Percentiles rank a stretch among this genome's conserved stretches.
These are phyloP conservation scores for Calliopum simillimum DNA, from an alignment of 2,888 invertebrate species.

Conservation along the genomic window DNA sequence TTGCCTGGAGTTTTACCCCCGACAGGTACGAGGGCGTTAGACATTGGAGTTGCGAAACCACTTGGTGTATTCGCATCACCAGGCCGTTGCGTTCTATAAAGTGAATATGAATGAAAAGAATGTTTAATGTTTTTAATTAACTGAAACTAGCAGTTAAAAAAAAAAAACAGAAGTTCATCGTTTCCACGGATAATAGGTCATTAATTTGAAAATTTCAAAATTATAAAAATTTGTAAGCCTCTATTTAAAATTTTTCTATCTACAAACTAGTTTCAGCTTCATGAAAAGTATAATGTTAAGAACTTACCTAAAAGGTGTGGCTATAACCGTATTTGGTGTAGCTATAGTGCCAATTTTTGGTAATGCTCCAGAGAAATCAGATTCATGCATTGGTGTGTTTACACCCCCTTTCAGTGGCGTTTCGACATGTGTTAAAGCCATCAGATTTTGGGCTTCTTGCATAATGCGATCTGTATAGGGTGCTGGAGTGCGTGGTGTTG, in stretches of 20 bases:
- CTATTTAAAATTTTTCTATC: slow-evolving; percentile 39
- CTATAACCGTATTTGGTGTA: slow-evolving; percentile 92
- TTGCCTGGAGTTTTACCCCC: slow-evolving; percentile 52
- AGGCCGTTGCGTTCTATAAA: slow-evolving; percentile 73
- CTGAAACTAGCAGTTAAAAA: background rate
- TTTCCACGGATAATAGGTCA: background rate
- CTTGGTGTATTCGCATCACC: slow-evolving; percentile 76
- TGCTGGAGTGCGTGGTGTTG: slow-evolving; percentile 88
- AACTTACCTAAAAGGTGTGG: slow-evolving; percentile 81
- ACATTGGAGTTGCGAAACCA: slow-evolving; percentile 71
- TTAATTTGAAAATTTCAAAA: no score
- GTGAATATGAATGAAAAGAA: background rate
- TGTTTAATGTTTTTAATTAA: background rate
- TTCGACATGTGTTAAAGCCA: slow-evolving; percentile 97
- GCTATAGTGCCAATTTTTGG: slow-evolving; percentile 79
- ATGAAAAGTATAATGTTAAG: slow-evolving; percentile 48
- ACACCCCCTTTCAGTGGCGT: slow-evolving; percentile 96
- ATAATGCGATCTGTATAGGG: slow-evolving; percentile 84
- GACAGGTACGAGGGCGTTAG: slow-evolving; percentile 68
- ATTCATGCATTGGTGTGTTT: slow-evolving; percentile 92
- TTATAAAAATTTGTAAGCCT: no score
- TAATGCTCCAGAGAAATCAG: slow-evolving; percentile 87
- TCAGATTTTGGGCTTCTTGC: slow-evolving; percentile 98
- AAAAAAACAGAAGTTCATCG: background rate
- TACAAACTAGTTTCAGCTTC: slow-evolving; percentile 41